A percentile compares a stretch with the other conserved stretches of the same genome.
phyloP scores from a whole-genome alignment of 2,113 vertebrate genomes.

The Triplophysa rosa region DNA sequence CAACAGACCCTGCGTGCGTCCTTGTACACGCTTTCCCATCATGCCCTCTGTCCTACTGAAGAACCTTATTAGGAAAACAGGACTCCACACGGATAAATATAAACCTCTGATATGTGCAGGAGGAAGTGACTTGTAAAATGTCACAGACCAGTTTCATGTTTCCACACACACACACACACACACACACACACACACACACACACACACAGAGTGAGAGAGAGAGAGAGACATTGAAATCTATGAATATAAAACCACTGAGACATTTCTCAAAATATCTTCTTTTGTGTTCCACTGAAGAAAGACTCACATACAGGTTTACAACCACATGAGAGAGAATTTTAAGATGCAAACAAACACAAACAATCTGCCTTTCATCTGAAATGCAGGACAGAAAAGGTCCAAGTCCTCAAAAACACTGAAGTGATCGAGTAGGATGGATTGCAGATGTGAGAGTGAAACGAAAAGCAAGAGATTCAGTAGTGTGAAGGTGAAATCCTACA shows the following conservation, averaged over 20 bases:
- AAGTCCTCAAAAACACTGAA: not conserved
- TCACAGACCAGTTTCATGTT: slow-evolving; percentile 47
- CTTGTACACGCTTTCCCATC: slow-evolving; percentile 62
- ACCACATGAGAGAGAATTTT: not conserved
- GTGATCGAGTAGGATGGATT: not conserved
- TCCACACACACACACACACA: too few species aligned
- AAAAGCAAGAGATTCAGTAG: not conserved
- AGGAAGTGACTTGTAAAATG: slow-evolving; percentile 39
- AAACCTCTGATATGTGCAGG: slow-evolving; percentile 54
- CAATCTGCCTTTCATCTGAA: too few species aligned
- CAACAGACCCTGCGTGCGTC: slow-evolving; percentile 39
- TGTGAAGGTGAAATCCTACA: not conserved
- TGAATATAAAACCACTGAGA: too few species aligned
- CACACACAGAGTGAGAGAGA: slow-evolving; percentile 21
- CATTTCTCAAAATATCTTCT: too few species aligned
- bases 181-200: too few species aligned
- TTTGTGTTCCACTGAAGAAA: too few species aligned
- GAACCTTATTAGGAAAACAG: slow-evolving; percentile 69
- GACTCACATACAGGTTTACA: too few species aligned
- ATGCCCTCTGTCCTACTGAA: slow-evolving; percentile 29
- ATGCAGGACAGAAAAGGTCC: not conserved
- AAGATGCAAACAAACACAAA: not conserved
- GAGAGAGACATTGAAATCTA: too few species aligned
- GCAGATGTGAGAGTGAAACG: not conserved
- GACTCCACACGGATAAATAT: slow-evolving; percentile 65